Evolutionary conservation across 2,113 vertebrate species (phyloP), one percentile per base, ranked within the genome.

Genomic region (Urocynchramus pylzowi): DNA sequence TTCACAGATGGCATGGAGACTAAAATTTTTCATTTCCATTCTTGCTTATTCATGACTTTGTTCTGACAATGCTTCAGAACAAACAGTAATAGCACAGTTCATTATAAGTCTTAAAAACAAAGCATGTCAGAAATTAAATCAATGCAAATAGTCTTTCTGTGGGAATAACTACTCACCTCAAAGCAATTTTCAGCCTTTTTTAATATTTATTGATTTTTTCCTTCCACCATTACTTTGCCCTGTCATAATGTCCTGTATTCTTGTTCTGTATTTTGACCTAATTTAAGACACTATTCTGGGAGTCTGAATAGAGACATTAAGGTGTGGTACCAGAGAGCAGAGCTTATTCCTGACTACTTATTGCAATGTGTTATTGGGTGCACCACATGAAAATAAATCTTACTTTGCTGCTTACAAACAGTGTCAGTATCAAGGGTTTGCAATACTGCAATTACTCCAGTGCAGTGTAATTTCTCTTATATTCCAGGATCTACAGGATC

Each of bases 71-170:
- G 33, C 31, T 88, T 76, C 45, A 77, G 67, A 96, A 73, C 5
- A 6, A 87, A 70, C 49, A 77, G 63, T 54, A 83, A 50, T 45
- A 89, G 65, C 42, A 69, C 44, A 84, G 54, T 80, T 77, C 84
- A 87, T 90, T 89, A 47, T 21, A 80, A 81, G 69, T 63, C 56
- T 74, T 80, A 87, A 91, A 96, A 95, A 67, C 73, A 95, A 96
- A 93, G 54, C 47, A 71, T 81, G 85, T 69, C 63, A 90, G 59
- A 96, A 96, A 93, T 92, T 50, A 90, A 87, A 92, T 95, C 87
- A 95, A 95, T 90, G 87, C 88, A 93, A 80, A 74, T 67, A 67
- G 52, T 78, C 71, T 86, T 88, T 88, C 79, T 88, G 59, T 86
- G 79, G 69, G 87, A 94, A 93, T 83, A 87, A 76, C 42, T 56